A percentile compares a stretch with the other conserved stretches of the same genome.
These are phyloP conservation scores for Tangara arthus DNA, from an alignment of 2,797 vertebrate species.

Conservation along the genomic window DNA sequence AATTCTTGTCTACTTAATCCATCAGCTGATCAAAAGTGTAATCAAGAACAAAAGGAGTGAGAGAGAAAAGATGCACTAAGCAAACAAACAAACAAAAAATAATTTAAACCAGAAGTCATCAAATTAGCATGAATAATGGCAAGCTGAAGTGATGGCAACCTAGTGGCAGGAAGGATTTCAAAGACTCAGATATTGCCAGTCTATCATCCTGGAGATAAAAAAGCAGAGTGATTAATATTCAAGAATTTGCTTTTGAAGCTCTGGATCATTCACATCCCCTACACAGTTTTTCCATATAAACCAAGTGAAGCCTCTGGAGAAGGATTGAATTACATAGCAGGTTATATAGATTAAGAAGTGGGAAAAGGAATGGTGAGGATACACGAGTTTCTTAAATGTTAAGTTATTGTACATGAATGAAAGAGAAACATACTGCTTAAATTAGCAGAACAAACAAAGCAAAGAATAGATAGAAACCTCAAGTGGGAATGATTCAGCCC, in stretches of 20 bases:
- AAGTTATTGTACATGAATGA: background rate
- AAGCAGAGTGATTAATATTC: background rate
- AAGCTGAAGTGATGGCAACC: background rate
- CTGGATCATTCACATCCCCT: background rate
- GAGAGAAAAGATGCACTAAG: background rate
- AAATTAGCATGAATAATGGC: background rate
- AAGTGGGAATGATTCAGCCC: background rate
- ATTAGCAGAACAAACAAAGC: background rate
- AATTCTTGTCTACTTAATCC: background rate
- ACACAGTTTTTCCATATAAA: background rate
- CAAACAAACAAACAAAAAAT: background rate
- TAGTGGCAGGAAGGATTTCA: background rate
- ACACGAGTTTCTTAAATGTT: background rate
- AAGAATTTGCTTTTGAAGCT: background rate
- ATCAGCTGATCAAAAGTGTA: background rate
- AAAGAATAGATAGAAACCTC: constrained; percentile 11
- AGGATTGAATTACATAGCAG: background rate
- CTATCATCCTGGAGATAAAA: background rate
- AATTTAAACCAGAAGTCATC: background rate
- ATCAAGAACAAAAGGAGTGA: background rate
- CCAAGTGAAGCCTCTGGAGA: background rate
- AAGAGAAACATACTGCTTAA: background rate
- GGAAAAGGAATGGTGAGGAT: background rate
- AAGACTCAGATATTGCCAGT: background rate
- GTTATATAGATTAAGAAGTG: background rate